A percentile compares a stretch with the other conserved stretches of the same genome.
Conservation (phyloP, 1,140 invertebrate genomes). For the Manduca sexta region DNA sequence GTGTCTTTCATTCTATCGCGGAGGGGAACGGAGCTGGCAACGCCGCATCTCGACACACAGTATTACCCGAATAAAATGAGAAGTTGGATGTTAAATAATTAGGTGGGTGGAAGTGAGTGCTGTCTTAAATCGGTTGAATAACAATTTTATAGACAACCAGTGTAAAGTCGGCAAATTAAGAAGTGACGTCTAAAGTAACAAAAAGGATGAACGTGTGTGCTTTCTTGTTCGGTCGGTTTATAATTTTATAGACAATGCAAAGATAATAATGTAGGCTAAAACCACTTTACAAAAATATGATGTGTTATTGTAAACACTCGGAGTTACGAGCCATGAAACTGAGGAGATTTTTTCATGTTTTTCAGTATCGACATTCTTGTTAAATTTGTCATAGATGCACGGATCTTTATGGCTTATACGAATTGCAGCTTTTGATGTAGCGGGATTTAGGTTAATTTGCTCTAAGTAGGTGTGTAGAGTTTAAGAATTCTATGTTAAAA, state of each 20-base stretch:
- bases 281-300: not conserved
- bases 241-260: conserved; percentile 8
- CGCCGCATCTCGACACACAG: conserved; percentile 19
- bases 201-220: not conserved
- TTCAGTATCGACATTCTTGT: no score
- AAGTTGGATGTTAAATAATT: conserved; percentile 1
- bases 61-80: conserved; percentile 6
- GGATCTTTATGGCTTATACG: no score
- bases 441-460: no score
- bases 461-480: no score
- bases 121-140: not conserved
- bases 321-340: conserved; percentile 1
- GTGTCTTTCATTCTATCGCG: conserved; percentile 4
- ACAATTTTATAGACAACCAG: conserved; percentile 8
- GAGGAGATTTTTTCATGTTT: not conserved
- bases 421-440: no score
- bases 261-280: conserved; percentile 6
- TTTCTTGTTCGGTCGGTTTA: not conserved
- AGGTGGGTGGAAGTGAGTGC: not conserved
- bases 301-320: conserved; percentile 2
- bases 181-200: not conserved
- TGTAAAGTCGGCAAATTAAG: conserved; percentile 4
- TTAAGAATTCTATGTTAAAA: no score
- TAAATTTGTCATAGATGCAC: no score
- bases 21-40: conserved; percentile 28